Conservation (phyloP, 1,140 invertebrate genomes). For the Neodiprion fabricii region DNA sequence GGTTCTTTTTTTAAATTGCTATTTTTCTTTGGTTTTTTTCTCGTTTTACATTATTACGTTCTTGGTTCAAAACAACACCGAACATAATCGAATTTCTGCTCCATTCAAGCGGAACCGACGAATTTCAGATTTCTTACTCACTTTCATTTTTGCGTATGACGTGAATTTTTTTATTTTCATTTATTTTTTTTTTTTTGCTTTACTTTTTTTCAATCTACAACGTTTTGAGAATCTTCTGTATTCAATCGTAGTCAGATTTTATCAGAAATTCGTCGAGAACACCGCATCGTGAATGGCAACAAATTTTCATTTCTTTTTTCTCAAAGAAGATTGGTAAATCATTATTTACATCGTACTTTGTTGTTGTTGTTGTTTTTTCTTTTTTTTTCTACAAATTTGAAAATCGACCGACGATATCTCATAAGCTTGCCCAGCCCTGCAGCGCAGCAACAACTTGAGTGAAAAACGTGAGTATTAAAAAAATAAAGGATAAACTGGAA, state of each 20-base stretch:
- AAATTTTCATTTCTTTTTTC: no score
- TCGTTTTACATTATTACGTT: not conserved
- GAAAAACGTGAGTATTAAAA: no score
- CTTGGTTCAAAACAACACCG: not conserved
- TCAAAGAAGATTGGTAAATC: not conserved
- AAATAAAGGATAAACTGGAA: no score
- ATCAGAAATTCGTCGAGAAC: no score
- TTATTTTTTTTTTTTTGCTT: conserved; percentile 14
- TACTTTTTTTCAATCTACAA: not conserved
- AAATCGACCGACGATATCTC: conserved; percentile 31
- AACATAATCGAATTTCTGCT: not conserved
- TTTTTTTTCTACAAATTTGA: not conserved
- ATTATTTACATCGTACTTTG: not conserved
- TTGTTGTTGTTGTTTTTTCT: not conserved
- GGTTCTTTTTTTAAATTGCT: not conserved
- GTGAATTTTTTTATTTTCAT: not conserved
- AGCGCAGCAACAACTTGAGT: not conserved
- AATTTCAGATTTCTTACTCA: no score
- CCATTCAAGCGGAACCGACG: no score
- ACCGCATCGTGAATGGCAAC: no score
- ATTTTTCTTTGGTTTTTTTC: not conserved
- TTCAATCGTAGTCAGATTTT: no score
- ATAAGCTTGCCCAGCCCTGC: conserved; percentile 53
- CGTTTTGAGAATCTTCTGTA: no score
- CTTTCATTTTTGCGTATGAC: not conserved